These are phyloP conservation scores for Sylvia atricapilla DNA, from an alignment of 2,113 vertebrate genomes.

Conservation along the genomic window DNA sequence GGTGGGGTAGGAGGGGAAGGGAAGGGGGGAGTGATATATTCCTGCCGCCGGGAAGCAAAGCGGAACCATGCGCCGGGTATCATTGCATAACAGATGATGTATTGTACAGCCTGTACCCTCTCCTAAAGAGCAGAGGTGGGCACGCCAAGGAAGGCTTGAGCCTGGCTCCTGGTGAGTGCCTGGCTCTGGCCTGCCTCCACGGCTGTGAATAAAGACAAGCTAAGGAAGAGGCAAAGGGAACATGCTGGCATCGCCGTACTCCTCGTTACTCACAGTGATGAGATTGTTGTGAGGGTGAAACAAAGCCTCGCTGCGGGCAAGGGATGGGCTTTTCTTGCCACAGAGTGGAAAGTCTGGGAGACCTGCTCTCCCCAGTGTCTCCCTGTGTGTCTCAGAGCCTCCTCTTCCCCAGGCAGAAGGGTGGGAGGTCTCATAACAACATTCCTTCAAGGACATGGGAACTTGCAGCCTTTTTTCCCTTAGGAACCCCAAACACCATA, in stretches of 20 bases:
- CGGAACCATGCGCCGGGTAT: constrained; percentile 28
- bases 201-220: constrained; percentile 7
- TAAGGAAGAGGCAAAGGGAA: constrained; percentile 35
- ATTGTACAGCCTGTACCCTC: constrained; percentile 63
- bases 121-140: constrained; percentile 64
- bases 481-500: fast-evolving
- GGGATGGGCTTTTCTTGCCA: not conserved
- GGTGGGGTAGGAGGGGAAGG: not conserved
- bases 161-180: constrained; percentile 52
- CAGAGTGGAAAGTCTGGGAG: not conserved
- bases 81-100: constrained; percentile 68
- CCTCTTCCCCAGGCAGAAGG: not conserved
- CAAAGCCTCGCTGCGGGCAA: not conserved
- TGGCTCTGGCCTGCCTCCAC: constrained; percentile 46
- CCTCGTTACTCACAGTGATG: constrained; percentile 17
- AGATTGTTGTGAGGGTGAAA: not conserved
- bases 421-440: not conserved
- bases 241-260: not conserved
- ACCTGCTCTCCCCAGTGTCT: not conserved
- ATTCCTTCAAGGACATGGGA: not conserved
- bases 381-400: fast-evolving
- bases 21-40: not conserved
- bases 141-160: constrained; percentile 62
- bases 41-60: constrained; percentile 26
- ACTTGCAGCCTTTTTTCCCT: not conserved